Evolutionary conservation across 2,888 invertebrate genomes (phyloP).

Genomic region (Caenorhabditis sp.): DNA sequence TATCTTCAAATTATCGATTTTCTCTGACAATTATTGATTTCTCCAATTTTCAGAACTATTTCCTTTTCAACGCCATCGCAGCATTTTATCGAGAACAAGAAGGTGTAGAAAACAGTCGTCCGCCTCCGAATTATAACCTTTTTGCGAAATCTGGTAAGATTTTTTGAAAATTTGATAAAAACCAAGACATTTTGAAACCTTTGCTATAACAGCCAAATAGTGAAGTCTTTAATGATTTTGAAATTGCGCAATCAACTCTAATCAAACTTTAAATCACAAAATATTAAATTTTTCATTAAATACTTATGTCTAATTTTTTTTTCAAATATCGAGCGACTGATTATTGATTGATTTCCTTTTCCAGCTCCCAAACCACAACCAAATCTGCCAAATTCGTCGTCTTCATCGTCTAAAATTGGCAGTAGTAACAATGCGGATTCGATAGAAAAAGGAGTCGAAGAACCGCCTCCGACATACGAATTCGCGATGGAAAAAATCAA

Average conservation of each 20-base stretch:
- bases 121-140: slow-evolving; percentile 62
- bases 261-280: too few relatives aligned
- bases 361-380: slow-evolving; percentile 40
- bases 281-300: too few relatives aligned
- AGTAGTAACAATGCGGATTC: background rate
- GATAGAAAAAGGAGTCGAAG: background rate
- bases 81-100: slow-evolving; percentile 60
- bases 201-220: too few relatives aligned
- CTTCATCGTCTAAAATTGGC: background rate
- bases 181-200: too few relatives aligned
- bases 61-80: slow-evolving; percentile 69
- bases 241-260: too few relatives aligned
- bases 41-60: slow-evolving; percentile 65
- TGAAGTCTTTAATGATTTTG: too few relatives aligned
- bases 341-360: slow-evolving; percentile 15
- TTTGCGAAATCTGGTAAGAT: slow-evolving; percentile 53
- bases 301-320: too few relatives aligned
- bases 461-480: slow-evolving; percentile 46
- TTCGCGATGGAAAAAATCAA: slow-evolving; percentile 55
- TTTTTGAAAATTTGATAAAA: background rate
- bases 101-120: slow-evolving; percentile 44
- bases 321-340: background rate
- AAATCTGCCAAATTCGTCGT: too few relatives aligned
- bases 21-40: too few relatives aligned
- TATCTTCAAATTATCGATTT: too few relatives aligned